Conservation (phyloP, 92 coral and sea anemone species). For the Muricea muricata region DNA sequence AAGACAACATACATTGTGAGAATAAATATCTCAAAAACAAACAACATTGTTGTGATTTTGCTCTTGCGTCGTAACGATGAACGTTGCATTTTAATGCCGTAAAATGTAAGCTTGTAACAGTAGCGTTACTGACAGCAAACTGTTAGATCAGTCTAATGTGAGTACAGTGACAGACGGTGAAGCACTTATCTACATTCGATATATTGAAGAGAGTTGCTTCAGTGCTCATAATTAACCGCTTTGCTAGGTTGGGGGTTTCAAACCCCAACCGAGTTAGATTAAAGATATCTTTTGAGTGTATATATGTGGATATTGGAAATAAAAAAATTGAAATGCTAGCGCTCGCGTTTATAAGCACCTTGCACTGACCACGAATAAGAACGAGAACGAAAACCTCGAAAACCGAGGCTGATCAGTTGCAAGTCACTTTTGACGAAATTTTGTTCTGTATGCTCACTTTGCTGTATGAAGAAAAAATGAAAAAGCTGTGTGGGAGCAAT, state of each 20-base stretch:
- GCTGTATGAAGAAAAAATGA: too few species aligned
- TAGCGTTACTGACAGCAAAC: background rate
- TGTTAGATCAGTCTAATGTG: background rate
- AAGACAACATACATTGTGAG: constrained; percentile 89
- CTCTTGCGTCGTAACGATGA: constrained; percentile 70
- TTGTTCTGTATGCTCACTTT: too few species aligned
- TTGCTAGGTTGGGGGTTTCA: background rate
- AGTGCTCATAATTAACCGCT: background rate
- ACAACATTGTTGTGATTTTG: constrained; percentile 82
- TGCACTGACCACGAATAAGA: too few species aligned
- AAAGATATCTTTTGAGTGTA: background rate
- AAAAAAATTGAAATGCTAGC: too few species aligned
- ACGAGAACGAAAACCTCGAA: too few species aligned
- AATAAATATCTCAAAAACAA: constrained; percentile 82
- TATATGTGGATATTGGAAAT: too few species aligned
- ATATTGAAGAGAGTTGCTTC: background rate
- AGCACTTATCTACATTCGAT: background rate
- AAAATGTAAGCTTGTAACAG: background rate
- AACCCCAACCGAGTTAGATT: background rate
- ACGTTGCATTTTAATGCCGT: constrained; percentile 30
- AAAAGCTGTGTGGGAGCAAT: too few species aligned
- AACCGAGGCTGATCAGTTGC: too few species aligned
- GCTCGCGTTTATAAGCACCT: too few species aligned
- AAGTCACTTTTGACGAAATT: too few species aligned
- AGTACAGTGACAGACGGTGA: background rate